Conservation (phyloP, 2,888 invertebrate genomes). For the Glaucopsyche alexis region DNA sequence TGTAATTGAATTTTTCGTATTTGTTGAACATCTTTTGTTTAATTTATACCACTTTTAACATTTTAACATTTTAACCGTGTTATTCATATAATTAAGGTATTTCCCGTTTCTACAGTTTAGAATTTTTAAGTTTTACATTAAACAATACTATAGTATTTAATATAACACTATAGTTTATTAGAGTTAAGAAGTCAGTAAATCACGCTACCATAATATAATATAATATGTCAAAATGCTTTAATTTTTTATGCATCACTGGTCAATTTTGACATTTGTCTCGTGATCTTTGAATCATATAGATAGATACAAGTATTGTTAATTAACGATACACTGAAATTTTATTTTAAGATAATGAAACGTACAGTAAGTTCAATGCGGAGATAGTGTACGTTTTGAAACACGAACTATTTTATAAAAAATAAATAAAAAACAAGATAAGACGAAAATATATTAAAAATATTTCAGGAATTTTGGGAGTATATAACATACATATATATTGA, state of each 20-base stretch:
- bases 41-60: neutral
- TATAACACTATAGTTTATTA: too few relatives aligned
- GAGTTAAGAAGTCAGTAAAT: too few relatives aligned
- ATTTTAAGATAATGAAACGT: constrained; percentile 1
- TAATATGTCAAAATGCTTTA: too few relatives aligned
- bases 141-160: too few relatives aligned
- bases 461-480: neutral
- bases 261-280: too few relatives aligned
- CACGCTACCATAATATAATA: too few relatives aligned
- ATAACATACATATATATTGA: neutral
- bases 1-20: constrained; percentile 31
- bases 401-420: neutral
- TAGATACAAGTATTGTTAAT: neutral
- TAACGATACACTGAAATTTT: neutral
- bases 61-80: neutral
- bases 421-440: too few relatives aligned
- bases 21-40: constrained; percentile 20
- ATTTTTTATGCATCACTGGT: too few relatives aligned
- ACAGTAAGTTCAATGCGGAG: neutral
- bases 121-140: neutral
- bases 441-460: neutral
- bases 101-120: neutral
- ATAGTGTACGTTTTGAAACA: neutral
- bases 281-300: neutral
- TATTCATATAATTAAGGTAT: neutral